These are phyloP conservation scores for Columbina picui DNA, from an alignment of 2,113 vertebrate genomes.

Conservation along the genomic window DNA sequence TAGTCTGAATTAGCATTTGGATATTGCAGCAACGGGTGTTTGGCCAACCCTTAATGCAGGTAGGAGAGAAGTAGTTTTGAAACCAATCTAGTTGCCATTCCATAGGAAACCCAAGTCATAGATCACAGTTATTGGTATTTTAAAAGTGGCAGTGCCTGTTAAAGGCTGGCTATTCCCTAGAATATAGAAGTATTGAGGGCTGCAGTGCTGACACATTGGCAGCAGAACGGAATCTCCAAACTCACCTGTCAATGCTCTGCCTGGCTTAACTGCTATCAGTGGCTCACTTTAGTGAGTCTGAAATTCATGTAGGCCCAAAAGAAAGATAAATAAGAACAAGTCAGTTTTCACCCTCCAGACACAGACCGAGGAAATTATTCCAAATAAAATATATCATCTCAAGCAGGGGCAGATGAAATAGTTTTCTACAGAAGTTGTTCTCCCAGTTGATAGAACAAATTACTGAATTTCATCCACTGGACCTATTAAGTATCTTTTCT, in stretches of 20 bases:
- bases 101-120: slow-evolving; percentile 45
- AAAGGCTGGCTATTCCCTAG: slow-evolving; percentile 29
- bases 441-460: slow-evolving; percentile 68
- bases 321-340: slow-evolving; percentile 80
- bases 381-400: slow-evolving; percentile 80
- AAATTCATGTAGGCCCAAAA: slow-evolving; percentile 73
- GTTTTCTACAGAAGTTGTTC: slow-evolving; percentile 67
- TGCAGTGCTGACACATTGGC: background rate
- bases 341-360: slow-evolving; percentile 77
- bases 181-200: background rate
- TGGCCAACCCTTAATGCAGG: background rate
- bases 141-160: slow-evolving; percentile 44
- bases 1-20: background rate
- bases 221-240: slow-evolving; percentile 22
- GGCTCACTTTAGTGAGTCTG: slow-evolving; percentile 73
- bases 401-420: slow-evolving; percentile 72
- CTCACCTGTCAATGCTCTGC: slow-evolving; percentile 52
- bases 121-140: slow-evolving; percentile 55
- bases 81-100: slow-evolving; percentile 42
- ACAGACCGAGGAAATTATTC: slow-evolving; percentile 76
- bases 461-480: slow-evolving; percentile 38
- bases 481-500: slow-evolving; percentile 52
- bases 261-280: slow-evolving; percentile 71
- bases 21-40: background rate
- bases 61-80: slow-evolving; percentile 24